Conservation (phyloP, 2,888 invertebrate genomes). For the Mythimna ferrago region DNA sequence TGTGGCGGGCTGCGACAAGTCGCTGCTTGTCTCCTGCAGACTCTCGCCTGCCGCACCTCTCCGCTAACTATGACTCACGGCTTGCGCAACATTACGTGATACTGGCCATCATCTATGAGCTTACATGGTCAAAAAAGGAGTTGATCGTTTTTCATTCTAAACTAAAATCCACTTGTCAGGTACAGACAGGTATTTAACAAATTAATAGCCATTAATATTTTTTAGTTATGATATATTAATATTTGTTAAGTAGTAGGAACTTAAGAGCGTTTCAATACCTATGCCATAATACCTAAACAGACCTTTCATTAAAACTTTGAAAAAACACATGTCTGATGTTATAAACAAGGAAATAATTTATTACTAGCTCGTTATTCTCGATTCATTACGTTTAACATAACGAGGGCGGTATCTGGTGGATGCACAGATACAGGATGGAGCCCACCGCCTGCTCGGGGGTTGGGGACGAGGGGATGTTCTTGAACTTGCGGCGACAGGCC, state of each 20-base stretch:
- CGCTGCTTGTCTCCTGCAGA: slow-evolving; percentile 40
- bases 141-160: too few relatives aligned
- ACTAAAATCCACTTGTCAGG: too few relatives aligned
- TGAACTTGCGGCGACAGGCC: slow-evolving; percentile 72
- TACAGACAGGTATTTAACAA: too few relatives aligned
- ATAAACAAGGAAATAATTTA: slow-evolving; percentile 8
- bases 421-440: slow-evolving; percentile 52
- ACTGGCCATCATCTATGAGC: not conserved
- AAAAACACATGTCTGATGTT: not conserved
- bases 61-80: slow-evolving; percentile 19
- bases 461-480: slow-evolving; percentile 65
- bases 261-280: too few relatives aligned
- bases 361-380: slow-evolving; percentile 13
- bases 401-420: slow-evolving; percentile 45
- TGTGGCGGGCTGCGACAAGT: slow-evolving; percentile 43
- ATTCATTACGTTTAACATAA: slow-evolving; percentile 35
- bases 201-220: too few relatives aligned
- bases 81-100: slow-evolving; percentile 9
- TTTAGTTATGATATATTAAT: too few relatives aligned
- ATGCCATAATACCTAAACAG: too few relatives aligned
- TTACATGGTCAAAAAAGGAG: not conserved
- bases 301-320: not conserved
- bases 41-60: slow-evolving; percentile 8
- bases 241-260: too few relatives aligned
- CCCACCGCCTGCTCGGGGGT: not conserved